Base-by-base conservation (phyloP, 1,140 invertebrate species). In the Hermetia illucens region DNA sequence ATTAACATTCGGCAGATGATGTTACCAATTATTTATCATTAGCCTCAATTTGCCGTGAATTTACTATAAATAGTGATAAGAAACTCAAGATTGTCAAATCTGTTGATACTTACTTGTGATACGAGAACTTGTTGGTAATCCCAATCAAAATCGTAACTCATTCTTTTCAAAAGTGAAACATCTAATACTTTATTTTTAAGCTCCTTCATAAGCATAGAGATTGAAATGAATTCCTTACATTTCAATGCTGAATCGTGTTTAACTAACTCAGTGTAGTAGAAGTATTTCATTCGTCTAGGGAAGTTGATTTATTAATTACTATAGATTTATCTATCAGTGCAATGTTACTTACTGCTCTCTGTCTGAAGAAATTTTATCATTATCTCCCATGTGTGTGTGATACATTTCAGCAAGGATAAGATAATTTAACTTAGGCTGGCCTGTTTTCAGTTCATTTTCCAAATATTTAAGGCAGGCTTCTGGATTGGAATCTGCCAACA, bases 401-500 rank as follows among this genome's bases (percentile, higher is more conserved):
- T 59, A 59, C 53, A 56, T 58, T 36, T 58, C 55, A 1, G 52
- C 50, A 4, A 60, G 41, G 2, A 49, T 58, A 2, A 58, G 43
- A 25, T 50, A 51, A 22, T 56, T 50, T 8, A 59, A 47, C 30
- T 44, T 56, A 20, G 56, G 53, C 21, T 52, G 48, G 41, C 55
- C 55, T 1, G 49, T 49, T 39, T 53, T 59, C 6, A 59, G 39
- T 21, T 58, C 52, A 15, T 36, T 43, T 2, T 47, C 39, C 0
- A 60, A 44, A 18, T 51, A 51, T 1, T 56, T 44, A 5, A 60
- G 29, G 16, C 47, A 21, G 3, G 39, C 43, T 10, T 40, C 6
- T 4, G 52, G 41, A 29, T 58, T 40, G 12, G 19, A 34, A 35
- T 56, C 51, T 1, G 46, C 40, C 5, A 47, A 44, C 10, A 59